Percentiles rank a stretch among this genome's conserved stretches.
These are phyloP conservation scores for Catostylus mosaicus DNA, from an alignment of 30 jellyfish, hydroid and myxozoan genomes.

Conservation along the genomic window DNA sequence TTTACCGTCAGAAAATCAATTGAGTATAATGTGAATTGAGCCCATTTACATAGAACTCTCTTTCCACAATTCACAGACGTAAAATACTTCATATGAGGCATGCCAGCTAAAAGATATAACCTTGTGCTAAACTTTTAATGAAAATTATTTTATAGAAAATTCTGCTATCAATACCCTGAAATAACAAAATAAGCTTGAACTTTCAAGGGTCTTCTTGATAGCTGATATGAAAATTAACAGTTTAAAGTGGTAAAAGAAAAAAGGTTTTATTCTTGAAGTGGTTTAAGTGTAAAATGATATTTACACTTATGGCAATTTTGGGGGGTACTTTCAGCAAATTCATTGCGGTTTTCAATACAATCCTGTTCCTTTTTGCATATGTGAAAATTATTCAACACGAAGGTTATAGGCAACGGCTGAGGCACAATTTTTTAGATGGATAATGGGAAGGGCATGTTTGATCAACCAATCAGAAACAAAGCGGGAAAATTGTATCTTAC, in stretches of 20 bases:
- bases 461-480: not conserved
- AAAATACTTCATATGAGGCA: no score
- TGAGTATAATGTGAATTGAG: not conserved
- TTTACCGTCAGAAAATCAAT: not conserved
- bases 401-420: not conserved
- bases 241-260: no score
- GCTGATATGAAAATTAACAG: no score
- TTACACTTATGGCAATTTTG: no score
- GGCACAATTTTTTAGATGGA: not conserved
- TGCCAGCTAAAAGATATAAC: no score
- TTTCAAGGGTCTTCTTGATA: no score
- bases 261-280: not conserved
- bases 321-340: not conserved
- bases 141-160: no score
- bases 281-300: not conserved
- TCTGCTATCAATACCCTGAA: no score
- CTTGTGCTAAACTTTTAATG: no score
- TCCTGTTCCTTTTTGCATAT: not conserved
- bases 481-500: conserved; percentile 16
- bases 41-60: no score
- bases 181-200: no score
- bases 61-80: no score
- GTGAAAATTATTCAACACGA: not conserved
- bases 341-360: not conserved
- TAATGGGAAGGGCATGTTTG: conserved; percentile 12